phyloP scores from a whole-genome alignment of 1,140 invertebrate genomes.

The Camponotus vicinus region DNA sequence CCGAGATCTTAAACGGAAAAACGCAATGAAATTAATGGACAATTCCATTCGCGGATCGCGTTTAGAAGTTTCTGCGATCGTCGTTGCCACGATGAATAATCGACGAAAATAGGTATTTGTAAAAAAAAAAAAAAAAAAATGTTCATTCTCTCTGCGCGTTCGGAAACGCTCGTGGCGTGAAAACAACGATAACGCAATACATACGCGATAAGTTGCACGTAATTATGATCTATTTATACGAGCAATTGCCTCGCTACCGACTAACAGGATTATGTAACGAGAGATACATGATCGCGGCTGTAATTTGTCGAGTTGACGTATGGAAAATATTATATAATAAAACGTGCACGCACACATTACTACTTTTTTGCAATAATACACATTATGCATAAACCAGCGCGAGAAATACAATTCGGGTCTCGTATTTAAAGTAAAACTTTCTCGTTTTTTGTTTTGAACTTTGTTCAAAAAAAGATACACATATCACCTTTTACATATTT shows the following conservation, averaged over 20 bases:
- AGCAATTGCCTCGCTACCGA: constrained; percentile 11
- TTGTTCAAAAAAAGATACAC: too few relatives aligned
- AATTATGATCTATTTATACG: constrained; percentile 13
- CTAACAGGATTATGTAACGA: constrained; percentile 44
- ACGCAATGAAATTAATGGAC: constrained; percentile 64
- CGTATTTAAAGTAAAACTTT: background rate
- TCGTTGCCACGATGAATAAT: background rate
- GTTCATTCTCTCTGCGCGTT: background rate
- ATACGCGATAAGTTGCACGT: constrained; percentile 24
- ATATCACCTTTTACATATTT: background rate
- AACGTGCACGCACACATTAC: background rate
- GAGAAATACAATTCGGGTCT: background rate
- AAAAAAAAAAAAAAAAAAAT: constrained; percentile 5
- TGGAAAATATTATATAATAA: constrained; percentile 23
- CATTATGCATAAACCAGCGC: background rate
- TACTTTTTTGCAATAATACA: constrained; percentile 3
- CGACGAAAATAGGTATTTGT: background rate
- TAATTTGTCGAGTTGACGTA: background rate
- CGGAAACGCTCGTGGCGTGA: background rate
- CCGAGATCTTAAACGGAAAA: constrained; percentile 20
- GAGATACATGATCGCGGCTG: background rate
- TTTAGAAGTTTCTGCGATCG: constrained; percentile 5
- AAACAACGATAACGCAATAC: constrained; percentile 9
- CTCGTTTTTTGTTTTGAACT: too few relatives aligned
- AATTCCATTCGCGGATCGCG: constrained; percentile 58